phyloP scores from a whole-genome alignment of 2,888 invertebrate species.

The Bruchidius siliquastri region DNA sequence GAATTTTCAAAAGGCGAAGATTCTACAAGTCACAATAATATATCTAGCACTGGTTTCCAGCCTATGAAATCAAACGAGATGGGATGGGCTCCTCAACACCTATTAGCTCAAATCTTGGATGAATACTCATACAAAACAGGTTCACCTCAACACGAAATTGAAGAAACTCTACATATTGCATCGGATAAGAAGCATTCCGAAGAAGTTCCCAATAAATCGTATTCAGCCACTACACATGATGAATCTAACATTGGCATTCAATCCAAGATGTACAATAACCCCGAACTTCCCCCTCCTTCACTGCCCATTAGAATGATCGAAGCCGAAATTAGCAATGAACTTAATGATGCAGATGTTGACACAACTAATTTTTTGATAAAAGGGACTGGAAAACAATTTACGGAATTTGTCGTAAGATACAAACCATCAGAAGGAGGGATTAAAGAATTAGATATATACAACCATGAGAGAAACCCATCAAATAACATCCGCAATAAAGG shows the following conservation, averaged over 20 bases:
- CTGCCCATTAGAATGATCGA: background rate
- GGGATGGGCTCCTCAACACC: no score
- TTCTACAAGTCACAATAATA: no score
- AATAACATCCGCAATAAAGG: no score
- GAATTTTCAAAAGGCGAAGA: no score
- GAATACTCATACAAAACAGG: no score
- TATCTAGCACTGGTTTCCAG: no score
- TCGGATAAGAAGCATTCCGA: background rate
- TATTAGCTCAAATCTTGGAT: no score
- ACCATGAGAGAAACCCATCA: background rate
- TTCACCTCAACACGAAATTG: no score
- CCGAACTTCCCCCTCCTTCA: background rate
- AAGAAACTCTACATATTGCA: no score
- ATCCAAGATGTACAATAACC: background rate
- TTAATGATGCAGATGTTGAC: background rate
- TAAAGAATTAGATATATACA: background rate
- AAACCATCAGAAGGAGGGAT: background rate
- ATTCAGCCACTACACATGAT: background rate
- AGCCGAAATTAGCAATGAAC: background rate
- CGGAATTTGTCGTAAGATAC: background rate
- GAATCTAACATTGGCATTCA: background rate
- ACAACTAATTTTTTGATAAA: background rate
- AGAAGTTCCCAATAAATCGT: background rate
- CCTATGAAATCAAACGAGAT: no score
- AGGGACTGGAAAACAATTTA: background rate